Conservation (phyloP, 1,140 invertebrate species). For the Lysiphlebus fabarum region DNA sequence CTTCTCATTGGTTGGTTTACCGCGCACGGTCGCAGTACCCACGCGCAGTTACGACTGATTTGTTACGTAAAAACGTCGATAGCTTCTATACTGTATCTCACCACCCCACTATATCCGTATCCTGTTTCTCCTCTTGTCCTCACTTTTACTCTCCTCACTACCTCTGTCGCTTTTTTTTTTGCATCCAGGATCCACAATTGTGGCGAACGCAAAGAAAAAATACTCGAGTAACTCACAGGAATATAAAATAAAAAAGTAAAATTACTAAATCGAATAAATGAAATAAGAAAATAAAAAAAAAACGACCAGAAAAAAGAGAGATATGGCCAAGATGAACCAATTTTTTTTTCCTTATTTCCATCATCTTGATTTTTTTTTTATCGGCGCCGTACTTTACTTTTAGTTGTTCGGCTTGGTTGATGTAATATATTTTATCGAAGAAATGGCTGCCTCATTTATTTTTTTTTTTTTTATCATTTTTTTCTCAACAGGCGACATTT, state of each 20-base stretch:
- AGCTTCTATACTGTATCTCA: constrained; percentile 46
- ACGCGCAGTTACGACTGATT: constrained; percentile 56
- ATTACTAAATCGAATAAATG: constrained; percentile 27
- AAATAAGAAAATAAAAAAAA: constrained; percentile 33
- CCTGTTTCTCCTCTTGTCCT: constrained; percentile 27
- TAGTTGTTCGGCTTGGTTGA: constrained; percentile 45
- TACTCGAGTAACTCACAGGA: constrained; percentile 24
- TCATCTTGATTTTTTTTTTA: constrained; percentile 48
- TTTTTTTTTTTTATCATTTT: constrained; percentile 14
- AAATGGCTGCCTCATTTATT: constrained; percentile 49
- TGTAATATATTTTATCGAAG: constrained; percentile 53
- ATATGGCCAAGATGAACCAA: too few species aligned
- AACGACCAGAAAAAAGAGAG: constrained; percentile 28
- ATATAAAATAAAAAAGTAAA: constrained; percentile 18
- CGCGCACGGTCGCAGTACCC: constrained; percentile 46
- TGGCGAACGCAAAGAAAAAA: constrained; percentile 26
- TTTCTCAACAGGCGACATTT: constrained; percentile 23
- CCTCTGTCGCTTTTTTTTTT: constrained; percentile 36
- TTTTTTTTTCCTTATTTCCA: too few species aligned
- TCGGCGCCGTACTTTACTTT: constrained; percentile 49
- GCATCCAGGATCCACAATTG: constrained; percentile 30
- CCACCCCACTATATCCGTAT: constrained; percentile 9
- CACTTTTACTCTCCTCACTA: constrained; percentile 25
- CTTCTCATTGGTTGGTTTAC: constrained; percentile 50
- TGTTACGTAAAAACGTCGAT: constrained; percentile 59